Conservation (phyloP, 2,888 invertebrate genomes). For the Himalopsyche anomala region DNA sequence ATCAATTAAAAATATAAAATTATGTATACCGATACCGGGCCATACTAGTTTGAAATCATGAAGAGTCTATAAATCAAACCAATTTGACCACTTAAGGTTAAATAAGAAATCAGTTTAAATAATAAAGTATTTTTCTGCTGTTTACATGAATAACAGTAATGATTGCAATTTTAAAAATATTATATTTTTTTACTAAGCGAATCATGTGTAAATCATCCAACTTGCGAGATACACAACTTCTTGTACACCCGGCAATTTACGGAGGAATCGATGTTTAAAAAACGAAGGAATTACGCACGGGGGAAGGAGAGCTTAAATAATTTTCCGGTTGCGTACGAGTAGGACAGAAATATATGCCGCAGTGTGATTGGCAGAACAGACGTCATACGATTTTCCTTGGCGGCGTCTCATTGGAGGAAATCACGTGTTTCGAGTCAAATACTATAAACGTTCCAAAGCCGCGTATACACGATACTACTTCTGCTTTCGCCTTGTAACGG, state of each 20-base stretch:
- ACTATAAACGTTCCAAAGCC: constrained; percentile 30
- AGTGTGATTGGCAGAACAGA: constrained; percentile 52
- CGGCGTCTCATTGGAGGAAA: constrained; percentile 51
- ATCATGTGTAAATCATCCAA: too few relatives aligned
- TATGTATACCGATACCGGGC: too few relatives aligned
- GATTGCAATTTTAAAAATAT: too few relatives aligned
- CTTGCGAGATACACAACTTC: background rate
- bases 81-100: too few relatives aligned
- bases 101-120: too few relatives aligned
- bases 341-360: background rate
- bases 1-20: too few relatives aligned
- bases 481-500: background rate
- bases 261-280: background rate
- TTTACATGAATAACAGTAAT: too few relatives aligned
- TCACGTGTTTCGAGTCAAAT: constrained; percentile 50
- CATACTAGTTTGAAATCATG: too few relatives aligned
- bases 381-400: constrained; percentile 57
- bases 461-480: constrained; percentile 28
- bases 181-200: too few relatives aligned
- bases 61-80: too few relatives aligned
- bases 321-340: background rate
- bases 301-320: background rate
- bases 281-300: background rate
- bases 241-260: constrained; percentile 16
- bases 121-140: too few relatives aligned